phyloP scores from a whole-genome alignment of 2,888 invertebrate species.

The Meteorus colon region DNA sequence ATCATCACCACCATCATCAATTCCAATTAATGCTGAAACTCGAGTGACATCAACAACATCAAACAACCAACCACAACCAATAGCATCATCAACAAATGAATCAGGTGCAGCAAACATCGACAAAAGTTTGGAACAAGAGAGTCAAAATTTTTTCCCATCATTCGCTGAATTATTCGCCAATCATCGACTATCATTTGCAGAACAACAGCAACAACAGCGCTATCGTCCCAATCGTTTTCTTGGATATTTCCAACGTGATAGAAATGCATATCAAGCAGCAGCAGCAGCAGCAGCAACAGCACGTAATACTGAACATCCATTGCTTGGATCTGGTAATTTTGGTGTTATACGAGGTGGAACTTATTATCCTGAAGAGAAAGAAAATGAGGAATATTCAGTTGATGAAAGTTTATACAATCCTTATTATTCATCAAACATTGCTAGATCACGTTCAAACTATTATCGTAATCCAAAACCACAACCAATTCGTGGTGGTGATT shows the following conservation, averaged over 20 bases:
- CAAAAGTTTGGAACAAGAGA: slow-evolving; percentile 77
- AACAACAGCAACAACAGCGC: slow-evolving; percentile 63
- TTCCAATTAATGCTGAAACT: slow-evolving; percentile 51
- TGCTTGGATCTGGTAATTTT: slow-evolving; percentile 86
- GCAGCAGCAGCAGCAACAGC: slow-evolving; percentile 63
- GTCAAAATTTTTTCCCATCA: slow-evolving; percentile 86
- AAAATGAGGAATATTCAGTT: slow-evolving; percentile 79
- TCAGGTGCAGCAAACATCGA: slow-evolving; percentile 44
- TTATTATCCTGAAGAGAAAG: slow-evolving; percentile 82
- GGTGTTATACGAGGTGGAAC: slow-evolving; percentile 91
- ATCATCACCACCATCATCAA: background rate
- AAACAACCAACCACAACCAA: background rate
- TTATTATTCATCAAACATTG: slow-evolving; percentile 80
- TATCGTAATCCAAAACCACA: slow-evolving; percentile 83
- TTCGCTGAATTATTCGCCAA: slow-evolving; percentile 82
- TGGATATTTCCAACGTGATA: slow-evolving; percentile 69
- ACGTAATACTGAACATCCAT: slow-evolving; percentile 76
- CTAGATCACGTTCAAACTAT: slow-evolving; percentile 82
- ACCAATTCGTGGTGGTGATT: slow-evolving; percentile 81
- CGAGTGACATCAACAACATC: slow-evolving; percentile 52
- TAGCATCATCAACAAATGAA: slow-evolving; percentile 17
- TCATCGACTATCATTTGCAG: slow-evolving; percentile 79
- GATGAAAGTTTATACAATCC: slow-evolving; percentile 78
- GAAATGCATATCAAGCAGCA: slow-evolving; percentile 61
- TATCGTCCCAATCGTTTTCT: slow-evolving; percentile 70